These are phyloP conservation scores for Bolinopsis microptera DNA, from an alignment of 37 sponge, comb jelly and placozoan genomes.

Conservation along the genomic window DNA sequence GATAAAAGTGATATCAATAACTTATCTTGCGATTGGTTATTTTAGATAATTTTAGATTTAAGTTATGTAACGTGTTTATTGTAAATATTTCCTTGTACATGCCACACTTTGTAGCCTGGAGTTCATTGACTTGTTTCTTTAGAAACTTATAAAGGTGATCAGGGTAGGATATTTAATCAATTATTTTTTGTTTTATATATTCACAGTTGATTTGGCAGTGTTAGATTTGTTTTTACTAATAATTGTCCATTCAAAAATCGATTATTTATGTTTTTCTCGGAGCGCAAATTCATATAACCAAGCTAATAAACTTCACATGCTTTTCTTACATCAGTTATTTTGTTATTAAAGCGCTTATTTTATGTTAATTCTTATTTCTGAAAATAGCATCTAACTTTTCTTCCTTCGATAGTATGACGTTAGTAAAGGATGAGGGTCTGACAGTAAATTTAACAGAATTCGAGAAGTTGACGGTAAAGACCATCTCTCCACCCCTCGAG, in stretches of 20 bases:
- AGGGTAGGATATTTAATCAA: background rate
- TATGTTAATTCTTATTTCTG: background rate
- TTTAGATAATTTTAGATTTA: background rate
- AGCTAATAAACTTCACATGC: too few species aligned
- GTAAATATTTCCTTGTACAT: background rate
- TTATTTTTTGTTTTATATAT: background rate
- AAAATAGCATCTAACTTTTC: background rate
- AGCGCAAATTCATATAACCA: too few species aligned
- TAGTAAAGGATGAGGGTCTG: slow-evolving; percentile 1
- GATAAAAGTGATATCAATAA: background rate
- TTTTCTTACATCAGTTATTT: too few species aligned
- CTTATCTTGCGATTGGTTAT: background rate
- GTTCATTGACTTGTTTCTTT: background rate
- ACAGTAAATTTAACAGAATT: slow-evolving; percentile 40
- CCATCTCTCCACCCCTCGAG: slow-evolving; percentile 16
- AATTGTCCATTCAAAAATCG: background rate
- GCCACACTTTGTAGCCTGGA: background rate
- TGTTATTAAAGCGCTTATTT: too few species aligned
- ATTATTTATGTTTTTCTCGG: background rate
- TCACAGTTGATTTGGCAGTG: background rate
- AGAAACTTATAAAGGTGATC: background rate
- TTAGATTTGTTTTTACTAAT: background rate
- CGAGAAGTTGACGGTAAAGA: slow-evolving; percentile 35
- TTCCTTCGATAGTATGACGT: slow-evolving; percentile 3
- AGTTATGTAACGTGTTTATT: background rate